A percentile compares a stretch with the other conserved stretches of the same genome.
These are phyloP conservation scores for Aspidoscelis tigris DNA, from an alignment of 2,113 vertebrate species.

Conservation along the genomic window DNA sequence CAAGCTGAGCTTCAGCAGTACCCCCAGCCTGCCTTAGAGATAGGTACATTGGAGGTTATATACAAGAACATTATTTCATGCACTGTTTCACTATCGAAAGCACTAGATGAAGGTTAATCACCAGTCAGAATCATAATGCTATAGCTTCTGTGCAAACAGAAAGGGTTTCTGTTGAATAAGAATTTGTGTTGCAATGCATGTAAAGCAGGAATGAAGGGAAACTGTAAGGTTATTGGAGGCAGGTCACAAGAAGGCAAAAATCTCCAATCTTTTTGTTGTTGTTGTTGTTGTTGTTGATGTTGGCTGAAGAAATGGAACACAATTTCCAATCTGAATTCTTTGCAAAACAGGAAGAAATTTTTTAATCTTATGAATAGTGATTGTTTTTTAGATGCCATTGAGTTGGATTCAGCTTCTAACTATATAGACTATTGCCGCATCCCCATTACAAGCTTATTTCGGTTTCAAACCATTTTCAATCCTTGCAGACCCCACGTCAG, in stretches of 20 bases:
- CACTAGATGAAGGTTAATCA: slow-evolving; percentile 61
- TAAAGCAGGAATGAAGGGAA: slow-evolving; percentile 18
- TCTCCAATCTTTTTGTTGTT: slow-evolving; percentile 52
- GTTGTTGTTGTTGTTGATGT: too few species aligned
- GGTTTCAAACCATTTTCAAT: too few species aligned
- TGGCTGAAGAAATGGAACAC: slow-evolving; percentile 60
- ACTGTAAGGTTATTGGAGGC: slow-evolving; percentile 23
- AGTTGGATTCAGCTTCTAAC: background rate
- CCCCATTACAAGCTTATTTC: too few species aligned
- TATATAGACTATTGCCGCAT: too few species aligned
- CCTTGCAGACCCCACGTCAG: too few species aligned
- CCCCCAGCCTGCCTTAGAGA: slow-evolving; percentile 22
- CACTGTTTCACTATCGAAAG: slow-evolving; percentile 54
- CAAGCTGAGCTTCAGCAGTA: background rate
- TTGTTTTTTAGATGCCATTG: too few species aligned
- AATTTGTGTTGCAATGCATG: slow-evolving; percentile 17
- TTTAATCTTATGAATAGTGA: slow-evolving; percentile 8
- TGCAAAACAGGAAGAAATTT: slow-evolving; percentile 20
- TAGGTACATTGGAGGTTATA: background rate
- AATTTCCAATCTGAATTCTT: slow-evolving; percentile 50
- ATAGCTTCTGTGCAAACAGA: slow-evolving; percentile 24
- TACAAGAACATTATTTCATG: slow-evolving; percentile 54
- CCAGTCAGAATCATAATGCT: slow-evolving; percentile 45
- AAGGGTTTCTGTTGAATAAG: slow-evolving; percentile 30
- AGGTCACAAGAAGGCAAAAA: slow-evolving; percentile 45